These are phyloP conservation scores for Cataglyphis altisquamis DNA, from an alignment of 2,888 invertebrate genomes.

Conservation along the genomic window DNA sequence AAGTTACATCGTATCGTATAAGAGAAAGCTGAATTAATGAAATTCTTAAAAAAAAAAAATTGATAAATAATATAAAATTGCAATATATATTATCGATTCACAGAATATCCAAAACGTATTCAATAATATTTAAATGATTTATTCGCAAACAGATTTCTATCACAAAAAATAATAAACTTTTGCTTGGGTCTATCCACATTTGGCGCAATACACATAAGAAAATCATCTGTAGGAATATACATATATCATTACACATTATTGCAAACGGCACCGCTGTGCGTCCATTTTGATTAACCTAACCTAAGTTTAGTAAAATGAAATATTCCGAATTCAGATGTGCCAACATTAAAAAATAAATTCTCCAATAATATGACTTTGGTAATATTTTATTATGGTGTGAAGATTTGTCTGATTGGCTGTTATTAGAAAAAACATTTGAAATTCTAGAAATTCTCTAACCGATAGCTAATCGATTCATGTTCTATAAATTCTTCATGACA, in stretches of 20 bases:
- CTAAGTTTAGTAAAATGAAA: not conserved
- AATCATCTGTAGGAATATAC: slow-evolving; percentile 6
- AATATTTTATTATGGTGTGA: too few species aligned
- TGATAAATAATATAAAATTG: not conserved
- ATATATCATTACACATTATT: not conserved
- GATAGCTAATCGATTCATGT: not conserved
- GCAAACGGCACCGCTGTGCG: too few species aligned
- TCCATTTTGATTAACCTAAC: not conserved
- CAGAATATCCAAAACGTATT: not conserved
- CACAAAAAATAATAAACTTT: not conserved
- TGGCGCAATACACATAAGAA: not conserved
- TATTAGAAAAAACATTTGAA: too few species aligned
- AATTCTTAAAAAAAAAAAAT: not conserved
- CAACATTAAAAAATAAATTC: too few species aligned
- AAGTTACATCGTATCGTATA: not conserved
- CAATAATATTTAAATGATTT: not conserved
- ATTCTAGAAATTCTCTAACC: too few species aligned
- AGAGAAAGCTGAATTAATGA: not conserved
- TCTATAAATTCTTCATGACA: not conserved
- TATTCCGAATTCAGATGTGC: too few species aligned
- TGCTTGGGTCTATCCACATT: not conserved
- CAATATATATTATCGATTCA: not conserved
- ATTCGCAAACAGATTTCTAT: not conserved
- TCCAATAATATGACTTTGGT: too few species aligned
- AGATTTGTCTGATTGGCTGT: too few species aligned